Evolutionary conservation across 2,113 vertebrate genomes (phyloP).

Genomic region (Stegastes partitus): DNA sequence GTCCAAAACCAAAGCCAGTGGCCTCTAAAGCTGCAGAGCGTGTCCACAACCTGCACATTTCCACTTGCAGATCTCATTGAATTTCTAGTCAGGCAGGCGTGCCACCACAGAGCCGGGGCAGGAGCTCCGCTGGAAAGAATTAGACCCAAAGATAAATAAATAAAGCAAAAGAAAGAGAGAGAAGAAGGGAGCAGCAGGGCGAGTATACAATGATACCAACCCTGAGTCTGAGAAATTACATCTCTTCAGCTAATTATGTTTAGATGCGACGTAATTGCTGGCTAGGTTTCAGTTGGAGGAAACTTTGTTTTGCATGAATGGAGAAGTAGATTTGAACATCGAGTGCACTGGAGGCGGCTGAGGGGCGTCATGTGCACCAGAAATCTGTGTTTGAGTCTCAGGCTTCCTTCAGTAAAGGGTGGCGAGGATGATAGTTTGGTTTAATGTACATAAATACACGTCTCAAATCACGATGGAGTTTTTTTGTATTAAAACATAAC

Average conservation of each 20-base stretch:
- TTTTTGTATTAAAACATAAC: too few relatives aligned
- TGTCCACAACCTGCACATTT: conserved; percentile 27
- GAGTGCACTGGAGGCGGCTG: too few relatives aligned
- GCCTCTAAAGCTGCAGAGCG: neutral
- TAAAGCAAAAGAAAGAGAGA: conserved; percentile 24
- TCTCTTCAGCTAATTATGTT: neutral
- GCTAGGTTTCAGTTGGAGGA: too few relatives aligned
- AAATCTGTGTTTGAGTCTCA: too few relatives aligned
- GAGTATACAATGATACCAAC: neutral
- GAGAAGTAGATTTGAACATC: too few relatives aligned
- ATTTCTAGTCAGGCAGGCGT: conserved; percentile 30
- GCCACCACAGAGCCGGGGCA: conserved; percentile 6
- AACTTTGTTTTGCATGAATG: too few relatives aligned
- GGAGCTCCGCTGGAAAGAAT: conserved; percentile 35
- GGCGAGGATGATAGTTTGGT: too few relatives aligned
- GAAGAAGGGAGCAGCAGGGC: neutral
- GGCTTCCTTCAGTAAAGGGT: too few relatives aligned
- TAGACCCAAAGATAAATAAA: neutral
- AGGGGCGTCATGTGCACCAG: too few relatives aligned
- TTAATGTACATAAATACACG: too few relatives aligned
- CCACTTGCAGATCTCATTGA: neutral
- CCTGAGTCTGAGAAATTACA: neutral
- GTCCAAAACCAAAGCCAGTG: conserved; percentile 9
- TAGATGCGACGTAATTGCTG: too few relatives aligned
- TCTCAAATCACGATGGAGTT: too few relatives aligned